phyloP scores from a whole-genome alignment of 2,888 invertebrate genomes.

The Melanophora roralis region DNA sequence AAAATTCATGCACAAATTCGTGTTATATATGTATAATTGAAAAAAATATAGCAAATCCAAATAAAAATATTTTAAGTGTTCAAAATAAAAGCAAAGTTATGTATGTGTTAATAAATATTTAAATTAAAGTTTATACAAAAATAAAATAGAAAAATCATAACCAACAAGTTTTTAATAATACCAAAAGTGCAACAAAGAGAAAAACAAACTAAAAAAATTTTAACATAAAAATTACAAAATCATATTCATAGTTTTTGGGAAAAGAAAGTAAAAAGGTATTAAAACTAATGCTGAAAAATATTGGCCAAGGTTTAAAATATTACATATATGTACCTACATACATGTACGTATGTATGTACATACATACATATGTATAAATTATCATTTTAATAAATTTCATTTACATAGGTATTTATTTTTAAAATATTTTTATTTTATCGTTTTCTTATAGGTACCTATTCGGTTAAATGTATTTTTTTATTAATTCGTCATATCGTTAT shows the following conservation, averaged over 20 bases:
- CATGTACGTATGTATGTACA: too few species aligned
- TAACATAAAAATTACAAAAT: conserved; percentile 26
- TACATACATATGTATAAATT: too few species aligned
- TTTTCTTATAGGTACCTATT: not conserved
- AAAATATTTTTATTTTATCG: not conserved
- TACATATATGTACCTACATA: not conserved
- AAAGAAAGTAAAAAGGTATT: not conserved
- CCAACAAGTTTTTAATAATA: too few species aligned
- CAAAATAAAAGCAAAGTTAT: conserved; percentile 2
- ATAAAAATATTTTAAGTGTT: conserved; percentile 20
- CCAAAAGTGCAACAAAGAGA: not conserved
- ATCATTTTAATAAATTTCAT: too few species aligned
- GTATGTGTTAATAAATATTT: too few species aligned
- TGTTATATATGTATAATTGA: too few species aligned
- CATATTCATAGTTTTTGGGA: conserved; percentile 1
- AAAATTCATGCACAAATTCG: conserved; percentile 36
- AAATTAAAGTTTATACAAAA: too few species aligned
- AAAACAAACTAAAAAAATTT: conserved; percentile 2
- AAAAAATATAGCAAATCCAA: conserved; percentile 15
- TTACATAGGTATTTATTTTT: not conserved
- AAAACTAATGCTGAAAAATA: conserved; percentile 31
- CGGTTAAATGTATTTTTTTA: not conserved
- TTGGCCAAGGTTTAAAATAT: conserved; percentile 54
- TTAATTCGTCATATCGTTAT: not conserved
- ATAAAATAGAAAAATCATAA: too few species aligned